phyloP scores from a whole-genome alignment of 2,113 vertebrate species.

The Xerus inauris region DNA sequence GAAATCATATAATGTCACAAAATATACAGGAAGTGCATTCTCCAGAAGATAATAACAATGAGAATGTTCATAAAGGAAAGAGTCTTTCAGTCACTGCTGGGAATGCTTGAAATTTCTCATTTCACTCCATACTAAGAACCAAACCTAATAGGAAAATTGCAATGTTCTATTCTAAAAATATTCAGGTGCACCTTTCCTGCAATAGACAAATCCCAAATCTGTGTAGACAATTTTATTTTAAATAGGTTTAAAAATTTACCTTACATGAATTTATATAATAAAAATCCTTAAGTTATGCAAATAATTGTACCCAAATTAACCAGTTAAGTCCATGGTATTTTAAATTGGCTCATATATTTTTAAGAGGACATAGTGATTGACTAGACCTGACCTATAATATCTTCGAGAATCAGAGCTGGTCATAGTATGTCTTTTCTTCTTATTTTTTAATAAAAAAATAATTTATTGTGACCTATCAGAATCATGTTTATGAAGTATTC shows the following conservation, averaged over 20 bases:
- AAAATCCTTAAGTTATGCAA: neutral
- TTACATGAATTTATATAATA: neutral
- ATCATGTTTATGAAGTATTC: neutral
- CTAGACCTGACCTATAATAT: neutral
- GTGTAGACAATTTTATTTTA: neutral
- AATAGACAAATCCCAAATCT: neutral
- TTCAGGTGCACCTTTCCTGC: neutral
- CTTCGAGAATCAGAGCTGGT: neutral
- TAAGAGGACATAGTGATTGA: neutral
- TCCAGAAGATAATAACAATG: neutral
- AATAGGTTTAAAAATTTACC: constrained; percentile 18
- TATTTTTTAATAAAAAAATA: neutral
- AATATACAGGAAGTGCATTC: neutral
- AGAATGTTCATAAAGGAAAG: neutral
- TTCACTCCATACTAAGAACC: neutral
- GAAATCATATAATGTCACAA: neutral
- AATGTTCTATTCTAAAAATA: constrained; percentile 5
- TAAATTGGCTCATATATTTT: neutral
- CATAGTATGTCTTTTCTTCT: neutral
- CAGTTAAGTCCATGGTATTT: neutral
- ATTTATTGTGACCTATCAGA: neutral
- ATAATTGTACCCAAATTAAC: neutral
- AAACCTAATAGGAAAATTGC: neutral
- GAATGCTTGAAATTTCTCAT: neutral
- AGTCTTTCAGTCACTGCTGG: neutral